Evolutionary conservation across 2,888 invertebrate species (phyloP), one percentile per base, ranked within the genome.

Genomic region (Eretmocerus hayati): DNA sequence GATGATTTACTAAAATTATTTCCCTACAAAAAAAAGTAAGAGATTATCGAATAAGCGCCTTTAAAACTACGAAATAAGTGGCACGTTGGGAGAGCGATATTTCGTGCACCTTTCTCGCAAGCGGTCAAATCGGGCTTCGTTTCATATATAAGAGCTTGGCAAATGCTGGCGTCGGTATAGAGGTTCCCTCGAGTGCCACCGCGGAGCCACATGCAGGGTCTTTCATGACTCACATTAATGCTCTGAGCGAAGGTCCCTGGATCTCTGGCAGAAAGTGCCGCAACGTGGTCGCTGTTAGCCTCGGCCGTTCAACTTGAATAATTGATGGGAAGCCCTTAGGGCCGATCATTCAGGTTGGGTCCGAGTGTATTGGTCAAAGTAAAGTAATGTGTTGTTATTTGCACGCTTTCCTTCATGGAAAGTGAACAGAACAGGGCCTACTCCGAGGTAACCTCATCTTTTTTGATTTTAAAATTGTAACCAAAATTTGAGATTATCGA

Each of bases 241-340:
- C 54, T 54, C 51, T 49, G 54, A 54, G 51, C 52, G 54, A 54
- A 54, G 54, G 51, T 52, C 54, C 54, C 48, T 54, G 51, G 51
- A 54, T 48, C 49, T 43, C 46, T 32, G 51, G 51, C 54, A 54
- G 54, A 48, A 44, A 54, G 54, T 54, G 54, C 46, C 54, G 45
- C 44, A 40, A 46, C 46, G 38, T 47, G 4, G 42, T 3, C 33
- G 49, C 44, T 46, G 54, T 39, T 52, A 46, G 44, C 51, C 51
- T 46, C 46, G 39, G 36, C 49, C 51, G 51, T 52, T n/a, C 49
- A 11, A 30, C 33, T 46, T 46, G 18, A 9, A 16, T 35, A 9
- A 3, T 9, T 46, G 48, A 53, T 16, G 26, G 53, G 53, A 54
- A 16, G 48, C 48, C 37, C 36, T n/a, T 18, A 5, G 18, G 42